phyloP scores from a whole-genome alignment of 2,113 vertebrate genomes.

The Crotophaga sulcirostris region DNA sequence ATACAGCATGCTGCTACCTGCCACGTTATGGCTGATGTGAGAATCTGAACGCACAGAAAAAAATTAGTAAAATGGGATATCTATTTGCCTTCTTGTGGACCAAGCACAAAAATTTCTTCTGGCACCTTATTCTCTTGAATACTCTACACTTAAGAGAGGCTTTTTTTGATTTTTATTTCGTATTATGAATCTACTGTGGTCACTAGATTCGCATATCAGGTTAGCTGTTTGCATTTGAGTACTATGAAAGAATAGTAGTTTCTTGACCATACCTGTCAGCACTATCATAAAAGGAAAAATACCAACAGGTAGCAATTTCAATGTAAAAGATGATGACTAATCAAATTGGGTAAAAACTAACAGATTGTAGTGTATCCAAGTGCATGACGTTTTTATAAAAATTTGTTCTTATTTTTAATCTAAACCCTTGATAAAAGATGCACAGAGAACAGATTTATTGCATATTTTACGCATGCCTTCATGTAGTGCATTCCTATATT shows the following conservation, averaged over 20 bases:
- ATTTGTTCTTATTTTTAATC: background rate
- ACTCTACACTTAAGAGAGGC: background rate
- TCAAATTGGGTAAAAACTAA: constrained; percentile 20
- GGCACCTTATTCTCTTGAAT: background rate
- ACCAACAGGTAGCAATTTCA: constrained; percentile 16
- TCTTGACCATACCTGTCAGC: background rate
- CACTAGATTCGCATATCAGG: background rate
- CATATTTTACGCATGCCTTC: constrained; percentile 69
- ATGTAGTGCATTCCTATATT: constrained; percentile 66
- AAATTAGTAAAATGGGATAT: background rate
- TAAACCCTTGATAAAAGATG: constrained; percentile 43
- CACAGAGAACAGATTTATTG: constrained; percentile 47
- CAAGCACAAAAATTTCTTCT: background rate
- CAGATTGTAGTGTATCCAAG: constrained; percentile 2
- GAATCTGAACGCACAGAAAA: background rate
- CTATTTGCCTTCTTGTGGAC: background rate
- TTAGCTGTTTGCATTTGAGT: background rate
- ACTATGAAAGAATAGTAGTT: background rate
- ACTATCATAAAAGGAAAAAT: background rate
- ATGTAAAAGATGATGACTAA: background rate
- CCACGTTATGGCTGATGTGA: background rate
- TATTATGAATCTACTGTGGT: background rate
- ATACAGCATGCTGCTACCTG: constrained; percentile 11
- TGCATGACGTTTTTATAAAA: background rate
- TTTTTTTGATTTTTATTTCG: background rate